These are phyloP conservation scores for Tridacna crocea DNA, from an alignment of 2,888 invertebrate genomes.

Conservation along the genomic window DNA sequence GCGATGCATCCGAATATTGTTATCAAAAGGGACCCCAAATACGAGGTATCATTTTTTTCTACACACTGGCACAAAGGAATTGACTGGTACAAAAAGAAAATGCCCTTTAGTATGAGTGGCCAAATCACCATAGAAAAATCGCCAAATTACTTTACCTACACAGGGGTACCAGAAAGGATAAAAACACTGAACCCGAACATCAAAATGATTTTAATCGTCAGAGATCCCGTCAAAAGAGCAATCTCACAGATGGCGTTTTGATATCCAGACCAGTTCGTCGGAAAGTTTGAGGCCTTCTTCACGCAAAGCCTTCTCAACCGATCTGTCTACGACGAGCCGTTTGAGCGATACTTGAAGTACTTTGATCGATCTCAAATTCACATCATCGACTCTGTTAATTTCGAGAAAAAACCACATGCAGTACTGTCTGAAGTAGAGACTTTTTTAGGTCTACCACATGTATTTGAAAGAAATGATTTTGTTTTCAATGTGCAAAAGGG, in stretches of 20 bases:
- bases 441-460: neutral
- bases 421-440: neutral
- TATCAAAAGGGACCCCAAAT: neutral
- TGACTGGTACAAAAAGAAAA: neutral
- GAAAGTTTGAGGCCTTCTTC: no score
- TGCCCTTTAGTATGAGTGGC: neutral
- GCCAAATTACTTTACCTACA: neutral
- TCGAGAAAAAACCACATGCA: neutral
- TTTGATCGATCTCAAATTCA: constrained; percentile 10
- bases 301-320: neutral
- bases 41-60: neutral
- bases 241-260: no score
- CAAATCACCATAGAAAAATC: constrained; percentile 10
- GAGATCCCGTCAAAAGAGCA: neutral
- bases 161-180: neutral
- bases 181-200: neutral
- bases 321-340: neutral
- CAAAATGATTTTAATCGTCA: neutral
- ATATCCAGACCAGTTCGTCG: no score
- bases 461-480: neutral
- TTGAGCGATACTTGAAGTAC: neutral
- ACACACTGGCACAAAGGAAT: neutral
- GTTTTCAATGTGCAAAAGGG: neutral
- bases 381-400: neutral
- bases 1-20: constrained; percentile 1